phyloP scores from a whole-genome alignment of 2,113 vertebrate genomes.

The Meleagris gallopavo region DNA sequence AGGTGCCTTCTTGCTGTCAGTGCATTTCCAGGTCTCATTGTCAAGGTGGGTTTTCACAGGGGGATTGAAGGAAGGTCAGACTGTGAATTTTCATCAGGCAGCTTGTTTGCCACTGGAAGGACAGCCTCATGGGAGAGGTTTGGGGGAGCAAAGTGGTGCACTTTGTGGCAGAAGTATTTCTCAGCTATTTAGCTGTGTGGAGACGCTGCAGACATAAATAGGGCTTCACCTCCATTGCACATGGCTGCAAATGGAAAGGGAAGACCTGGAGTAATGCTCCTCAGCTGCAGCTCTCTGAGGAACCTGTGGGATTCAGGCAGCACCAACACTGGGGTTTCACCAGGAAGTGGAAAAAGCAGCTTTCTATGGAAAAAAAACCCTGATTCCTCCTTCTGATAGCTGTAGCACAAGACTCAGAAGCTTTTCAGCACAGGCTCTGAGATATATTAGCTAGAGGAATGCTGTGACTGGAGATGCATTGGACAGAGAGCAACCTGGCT shows the following conservation, averaged over 20 bases:
- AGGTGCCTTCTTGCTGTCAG: neutral
- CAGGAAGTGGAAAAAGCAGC: neutral
- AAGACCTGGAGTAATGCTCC: neutral
- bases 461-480: neutral
- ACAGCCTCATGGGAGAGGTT: fast-evolving
- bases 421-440: neutral
- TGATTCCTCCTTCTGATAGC: neutral
- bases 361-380: neutral
- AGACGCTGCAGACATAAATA: neutral
- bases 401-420: neutral
- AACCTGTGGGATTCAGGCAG: neutral
- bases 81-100: neutral
- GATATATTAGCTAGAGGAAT: neutral
- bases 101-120: neutral
- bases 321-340: neutral
- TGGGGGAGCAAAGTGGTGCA: neutral
- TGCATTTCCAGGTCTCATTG: neutral
- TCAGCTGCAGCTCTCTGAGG: neutral
- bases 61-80: neutral
- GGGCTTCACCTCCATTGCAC: neutral
- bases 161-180: neutral
- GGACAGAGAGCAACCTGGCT: neutral
- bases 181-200: neutral
- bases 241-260: neutral
- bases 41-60: neutral